A percentile compares a stretch with the other conserved stretches of the same genome.
Evolutionary conservation across 2,797 vertebrate genomes (phyloP).

Genomic region (Rhodeus uyekii): DNA sequence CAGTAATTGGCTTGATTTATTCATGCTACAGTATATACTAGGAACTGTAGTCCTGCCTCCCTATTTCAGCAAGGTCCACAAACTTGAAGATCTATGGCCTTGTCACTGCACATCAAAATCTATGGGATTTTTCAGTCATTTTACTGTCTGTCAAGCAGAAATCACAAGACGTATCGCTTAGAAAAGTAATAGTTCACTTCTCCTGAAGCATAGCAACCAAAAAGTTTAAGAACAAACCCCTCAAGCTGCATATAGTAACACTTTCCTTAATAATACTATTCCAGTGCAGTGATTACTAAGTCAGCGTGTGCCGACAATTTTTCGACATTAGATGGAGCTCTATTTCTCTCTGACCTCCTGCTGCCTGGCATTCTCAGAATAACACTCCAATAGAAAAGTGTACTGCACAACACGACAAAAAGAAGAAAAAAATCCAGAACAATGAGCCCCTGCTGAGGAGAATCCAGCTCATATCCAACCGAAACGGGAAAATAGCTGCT

Average conservation of each 20-base stretch:
- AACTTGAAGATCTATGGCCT: background rate
- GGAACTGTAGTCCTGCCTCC: background rate
- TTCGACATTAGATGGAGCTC: slow-evolving; percentile 73
- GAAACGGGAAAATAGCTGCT: slow-evolving; percentile 49
- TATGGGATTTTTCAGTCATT: background rate
- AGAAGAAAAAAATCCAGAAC: background rate
- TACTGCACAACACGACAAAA: background rate
- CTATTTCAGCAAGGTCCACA: background rate
- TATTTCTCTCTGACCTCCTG: slow-evolving; percentile 59
- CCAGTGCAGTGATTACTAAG: background rate
- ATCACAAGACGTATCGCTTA: background rate
- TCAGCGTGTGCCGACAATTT: slow-evolving; percentile 39
- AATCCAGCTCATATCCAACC: slow-evolving; percentile 8
- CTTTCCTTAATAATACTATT: background rate
- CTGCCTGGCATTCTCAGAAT: slow-evolving; percentile 13
- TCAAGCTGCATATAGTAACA: background rate
- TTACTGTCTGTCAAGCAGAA: background rate
- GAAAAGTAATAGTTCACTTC: background rate
- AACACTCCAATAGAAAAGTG: slow-evolving; percentile 5
- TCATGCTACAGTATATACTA: background rate
- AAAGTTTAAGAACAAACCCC: background rate
- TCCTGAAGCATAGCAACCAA: background rate
- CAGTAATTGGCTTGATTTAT: background rate
- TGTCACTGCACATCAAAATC: background rate
- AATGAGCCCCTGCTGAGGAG: slow-evolving; percentile 28